phyloP scores from a whole-genome alignment of 2,113 vertebrate genomes.

The Caretta caretta region DNA sequence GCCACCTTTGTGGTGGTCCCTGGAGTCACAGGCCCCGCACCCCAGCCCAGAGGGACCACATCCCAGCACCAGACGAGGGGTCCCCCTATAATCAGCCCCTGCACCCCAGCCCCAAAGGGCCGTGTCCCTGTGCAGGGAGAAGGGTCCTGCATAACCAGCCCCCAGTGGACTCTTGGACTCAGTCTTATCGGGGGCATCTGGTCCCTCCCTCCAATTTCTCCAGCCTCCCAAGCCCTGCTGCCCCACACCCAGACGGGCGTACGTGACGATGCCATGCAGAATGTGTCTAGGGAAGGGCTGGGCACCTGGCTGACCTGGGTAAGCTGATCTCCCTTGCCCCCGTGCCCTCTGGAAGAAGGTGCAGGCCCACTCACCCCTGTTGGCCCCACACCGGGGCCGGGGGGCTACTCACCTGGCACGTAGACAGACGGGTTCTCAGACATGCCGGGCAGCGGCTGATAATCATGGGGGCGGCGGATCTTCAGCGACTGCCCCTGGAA shows the following conservation, averaged over 20 bases:
- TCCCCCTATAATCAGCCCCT: neutral
- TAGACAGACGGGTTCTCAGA: slow-evolving; percentile 95
- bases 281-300: neutral
- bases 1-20: neutral
- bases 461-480: slow-evolving; percentile 93
- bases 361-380: neutral
- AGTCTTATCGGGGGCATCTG: neutral
- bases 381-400: too few species aligned
- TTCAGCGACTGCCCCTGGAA: slow-evolving; percentile 95
- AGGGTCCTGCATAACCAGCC: neutral
- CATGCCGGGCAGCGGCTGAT: slow-evolving; percentile 94
- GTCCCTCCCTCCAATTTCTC: neutral
- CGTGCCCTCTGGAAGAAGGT: neutral
- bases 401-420: slow-evolving; percentile 86
- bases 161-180: neutral
- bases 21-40: neutral
- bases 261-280: neutral
- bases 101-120: neutral
- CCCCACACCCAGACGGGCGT: neutral
- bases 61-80: neutral
- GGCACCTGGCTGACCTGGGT: neutral
- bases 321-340: neutral
- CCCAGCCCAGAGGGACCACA: neutral
- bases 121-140: neutral
- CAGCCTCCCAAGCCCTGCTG: too few species aligned